phyloP scores from a whole-genome alignment of 2,797 vertebrate species.

The Buceros bicornis region DNA sequence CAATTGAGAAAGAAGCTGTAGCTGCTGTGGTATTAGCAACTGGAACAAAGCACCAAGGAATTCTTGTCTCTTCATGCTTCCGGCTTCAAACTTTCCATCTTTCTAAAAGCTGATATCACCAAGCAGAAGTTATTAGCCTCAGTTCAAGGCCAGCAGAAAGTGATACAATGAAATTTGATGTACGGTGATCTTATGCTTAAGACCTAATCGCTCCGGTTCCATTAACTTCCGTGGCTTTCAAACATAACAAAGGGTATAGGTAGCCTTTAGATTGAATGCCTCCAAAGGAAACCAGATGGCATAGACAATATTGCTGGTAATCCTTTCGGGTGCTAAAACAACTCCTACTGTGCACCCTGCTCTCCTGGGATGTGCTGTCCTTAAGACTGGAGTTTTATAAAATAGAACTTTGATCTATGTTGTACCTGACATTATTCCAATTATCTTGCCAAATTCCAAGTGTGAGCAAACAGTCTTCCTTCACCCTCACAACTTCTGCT shows the following conservation, averaged over 20 bases:
- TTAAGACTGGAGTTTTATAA: not conserved
- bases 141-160: slow-evolving; percentile 27
- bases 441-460: slow-evolving; percentile 44
- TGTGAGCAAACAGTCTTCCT: slow-evolving; percentile 30
- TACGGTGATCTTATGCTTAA: not conserved
- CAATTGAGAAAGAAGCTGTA: slow-evolving; percentile 21
- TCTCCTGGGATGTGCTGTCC: not conserved
- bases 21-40: slow-evolving; percentile 31
- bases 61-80: slow-evolving; percentile 1
- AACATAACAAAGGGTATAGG: not conserved
- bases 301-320: not conserved
- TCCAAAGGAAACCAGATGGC: slow-evolving; percentile 27
- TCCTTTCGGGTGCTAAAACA: slow-evolving; percentile 15
- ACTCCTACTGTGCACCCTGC: not conserved
- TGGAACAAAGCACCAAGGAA: slow-evolving; percentile 22
- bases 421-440: slow-evolving; percentile 45
- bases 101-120: slow-evolving; percentile 37
- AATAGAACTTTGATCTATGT: slow-evolving; percentile 10
- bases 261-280: not conserved
- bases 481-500: slow-evolving; percentile 15
- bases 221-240: not conserved
- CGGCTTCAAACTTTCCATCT: slow-evolving; percentile 27
- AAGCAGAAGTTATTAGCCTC: not conserved
- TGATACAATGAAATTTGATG: slow-evolving; percentile 15
- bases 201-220: not conserved